Evolutionary conservation across 1,140 invertebrate species (phyloP).

Genomic region (Portunus trituberculatus): DNA sequence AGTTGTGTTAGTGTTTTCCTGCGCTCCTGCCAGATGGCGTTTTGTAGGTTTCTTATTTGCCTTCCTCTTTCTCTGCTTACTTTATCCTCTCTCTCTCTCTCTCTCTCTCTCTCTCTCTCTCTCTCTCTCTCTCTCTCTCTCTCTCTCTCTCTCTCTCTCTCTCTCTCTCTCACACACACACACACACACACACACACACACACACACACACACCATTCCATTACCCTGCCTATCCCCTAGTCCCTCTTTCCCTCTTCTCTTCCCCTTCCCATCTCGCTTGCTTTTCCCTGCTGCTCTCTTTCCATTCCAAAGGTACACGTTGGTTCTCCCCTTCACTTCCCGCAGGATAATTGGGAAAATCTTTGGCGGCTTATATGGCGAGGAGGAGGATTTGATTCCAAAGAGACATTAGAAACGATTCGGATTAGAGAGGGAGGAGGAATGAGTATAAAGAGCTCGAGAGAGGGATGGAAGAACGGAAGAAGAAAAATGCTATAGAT

Average conservation of each 20-base stretch:
- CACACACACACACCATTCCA: background rate
- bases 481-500: background rate
- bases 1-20: background rate
- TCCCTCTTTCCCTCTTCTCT: background rate
- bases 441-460: background rate
- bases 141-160: background rate
- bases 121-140: background rate
- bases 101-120: background rate
- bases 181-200: too few relatives aligned
- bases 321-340: background rate
- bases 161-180: background rate
- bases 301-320: background rate
- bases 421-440: background rate
- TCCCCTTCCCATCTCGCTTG: background rate
- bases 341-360: background rate
- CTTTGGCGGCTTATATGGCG: background rate
- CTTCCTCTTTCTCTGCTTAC: background rate
- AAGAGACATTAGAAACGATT: background rate
- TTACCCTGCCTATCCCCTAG: background rate
- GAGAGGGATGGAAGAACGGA: background rate
- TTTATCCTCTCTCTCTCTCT: background rate
- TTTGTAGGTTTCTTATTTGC: background rate
- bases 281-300: background rate
- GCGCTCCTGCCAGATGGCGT: background rate
- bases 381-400: background rate